These are phyloP conservation scores for Hydrochoerus hydrochaeris DNA, from an alignment of 2,113 vertebrate species.

Conservation along the genomic window DNA sequence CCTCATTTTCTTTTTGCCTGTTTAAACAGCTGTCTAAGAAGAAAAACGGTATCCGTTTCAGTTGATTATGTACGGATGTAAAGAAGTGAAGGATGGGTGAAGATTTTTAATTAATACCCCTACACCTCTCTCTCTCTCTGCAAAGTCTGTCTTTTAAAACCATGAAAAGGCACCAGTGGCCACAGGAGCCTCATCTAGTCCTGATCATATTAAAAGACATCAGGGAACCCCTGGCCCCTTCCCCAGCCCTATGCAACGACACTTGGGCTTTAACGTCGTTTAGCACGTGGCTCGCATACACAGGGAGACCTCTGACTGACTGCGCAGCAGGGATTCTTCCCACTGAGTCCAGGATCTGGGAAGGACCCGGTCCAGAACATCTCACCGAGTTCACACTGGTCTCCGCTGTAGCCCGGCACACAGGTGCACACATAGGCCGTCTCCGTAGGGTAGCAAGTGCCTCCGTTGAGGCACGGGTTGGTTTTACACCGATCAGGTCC, in stretches of 20 bases:
- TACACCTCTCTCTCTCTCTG: conserved; percentile 14
- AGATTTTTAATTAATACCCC: background rate
- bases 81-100: background rate
- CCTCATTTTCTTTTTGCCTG: background rate
- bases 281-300: background rate
- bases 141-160: background rate
- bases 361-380: background rate
- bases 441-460: conserved; percentile 91
- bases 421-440: conserved; percentile 91
- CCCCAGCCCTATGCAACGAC: background rate
- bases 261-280: background rate
- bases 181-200: background rate
- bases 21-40: background rate
- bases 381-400: conserved; percentile 95
- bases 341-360: background rate
- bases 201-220: background rate
- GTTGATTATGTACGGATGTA: background rate
- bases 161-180: background rate
- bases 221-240: background rate
- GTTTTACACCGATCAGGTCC: conserved; percentile 90
- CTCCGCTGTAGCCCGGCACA: conserved; percentile 93
- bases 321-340: background rate
- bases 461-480: conserved; percentile 93
- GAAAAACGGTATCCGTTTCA: background rate
- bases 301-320: background rate